Evolutionary conservation across 2,888 invertebrate species (phyloP).

Genomic region (Drosophila setosimentum): DNA sequence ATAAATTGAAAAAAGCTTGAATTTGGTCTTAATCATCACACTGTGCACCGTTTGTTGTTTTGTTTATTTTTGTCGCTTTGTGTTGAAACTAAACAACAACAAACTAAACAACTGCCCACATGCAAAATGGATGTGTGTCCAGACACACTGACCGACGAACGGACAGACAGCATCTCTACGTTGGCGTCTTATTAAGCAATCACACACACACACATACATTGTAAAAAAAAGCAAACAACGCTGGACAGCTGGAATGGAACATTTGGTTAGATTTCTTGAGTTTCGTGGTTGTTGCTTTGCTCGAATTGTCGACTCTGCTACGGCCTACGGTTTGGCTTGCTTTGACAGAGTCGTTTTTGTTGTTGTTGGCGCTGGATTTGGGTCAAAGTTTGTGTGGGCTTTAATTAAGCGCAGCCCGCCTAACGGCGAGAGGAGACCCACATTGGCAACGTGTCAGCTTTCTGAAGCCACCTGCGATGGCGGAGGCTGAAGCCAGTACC

Average conservation of each 20-base stretch:
- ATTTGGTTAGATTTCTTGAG: slow-evolving; percentile 29
- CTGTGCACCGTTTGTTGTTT: slow-evolving; percentile 44
- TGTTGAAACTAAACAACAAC: slow-evolving; percentile 54
- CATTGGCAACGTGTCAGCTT: slow-evolving; percentile 27
- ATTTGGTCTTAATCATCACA: slow-evolving; percentile 30
- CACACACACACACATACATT: slow-evolving; percentile 23
- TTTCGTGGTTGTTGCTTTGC: slow-evolving; percentile 18
- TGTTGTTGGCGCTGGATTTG: slow-evolving; percentile 57
- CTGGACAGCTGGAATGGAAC: slow-evolving; percentile 39
- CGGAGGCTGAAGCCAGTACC: slow-evolving; percentile 45
- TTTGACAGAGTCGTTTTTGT: slow-evolving; percentile 37
- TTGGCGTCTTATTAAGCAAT: slow-evolving; percentile 77
- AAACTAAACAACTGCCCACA: slow-evolving; percentile 74
- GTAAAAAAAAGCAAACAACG: slow-evolving; percentile 33
- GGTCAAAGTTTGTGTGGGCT: slow-evolving; percentile 77
- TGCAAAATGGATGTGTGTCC: slow-evolving; percentile 64
- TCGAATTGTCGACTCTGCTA: slow-evolving; percentile 38
- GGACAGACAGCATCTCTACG: slow-evolving; percentile 45
- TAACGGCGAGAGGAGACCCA: slow-evolving; percentile 60
- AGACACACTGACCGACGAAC: slow-evolving; percentile 40
- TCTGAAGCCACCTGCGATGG: slow-evolving; percentile 48
- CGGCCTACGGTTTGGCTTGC: slow-evolving; percentile 57
- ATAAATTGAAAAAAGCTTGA: slow-evolving; percentile 13
- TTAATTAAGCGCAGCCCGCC: slow-evolving; percentile 70
- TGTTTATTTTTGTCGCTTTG: slow-evolving; percentile 42